Conservation (phyloP, 2,888 invertebrate species). For the Galerucella pusilla region DNA sequence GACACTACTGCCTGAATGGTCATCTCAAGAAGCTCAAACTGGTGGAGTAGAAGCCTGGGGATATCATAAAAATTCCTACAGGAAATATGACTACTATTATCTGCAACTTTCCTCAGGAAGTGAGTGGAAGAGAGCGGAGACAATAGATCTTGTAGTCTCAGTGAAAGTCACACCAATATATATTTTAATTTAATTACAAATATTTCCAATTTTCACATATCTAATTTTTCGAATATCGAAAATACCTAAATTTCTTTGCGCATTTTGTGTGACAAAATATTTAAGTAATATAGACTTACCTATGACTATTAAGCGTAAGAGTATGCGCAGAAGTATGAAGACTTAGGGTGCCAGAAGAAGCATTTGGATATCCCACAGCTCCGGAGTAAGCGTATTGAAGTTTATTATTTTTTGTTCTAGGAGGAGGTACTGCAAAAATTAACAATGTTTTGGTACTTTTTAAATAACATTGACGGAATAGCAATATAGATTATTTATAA, state of each 20-base stretch:
- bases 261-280: no score
- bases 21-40: no score
- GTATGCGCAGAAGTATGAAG: slow-evolving; percentile 63
- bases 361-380: slow-evolving; percentile 59
- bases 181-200: background rate
- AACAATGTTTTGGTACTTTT: background rate
- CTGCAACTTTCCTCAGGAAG: no score
- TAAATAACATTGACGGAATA: no score
- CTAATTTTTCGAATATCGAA: background rate
- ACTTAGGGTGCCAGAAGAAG: slow-evolving; percentile 59
- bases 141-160: no score
- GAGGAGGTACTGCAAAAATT: slow-evolving; percentile 53
- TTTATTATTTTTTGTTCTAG: slow-evolving; percentile 61
- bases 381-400: slow-evolving; percentile 62
- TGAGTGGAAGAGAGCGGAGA: no score
- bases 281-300: slow-evolving; percentile 60
- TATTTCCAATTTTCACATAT: background rate
- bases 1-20: no score
- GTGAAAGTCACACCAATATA: no score
- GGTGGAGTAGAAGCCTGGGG: no score
- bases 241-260: background rate
- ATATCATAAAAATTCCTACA: no score
- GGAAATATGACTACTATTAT: no score
- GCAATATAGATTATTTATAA: no score
- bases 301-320: slow-evolving; percentile 73